Base-by-base conservation (phyloP, 2,113 vertebrate genomes). In the Saguinus midas region DNA sequence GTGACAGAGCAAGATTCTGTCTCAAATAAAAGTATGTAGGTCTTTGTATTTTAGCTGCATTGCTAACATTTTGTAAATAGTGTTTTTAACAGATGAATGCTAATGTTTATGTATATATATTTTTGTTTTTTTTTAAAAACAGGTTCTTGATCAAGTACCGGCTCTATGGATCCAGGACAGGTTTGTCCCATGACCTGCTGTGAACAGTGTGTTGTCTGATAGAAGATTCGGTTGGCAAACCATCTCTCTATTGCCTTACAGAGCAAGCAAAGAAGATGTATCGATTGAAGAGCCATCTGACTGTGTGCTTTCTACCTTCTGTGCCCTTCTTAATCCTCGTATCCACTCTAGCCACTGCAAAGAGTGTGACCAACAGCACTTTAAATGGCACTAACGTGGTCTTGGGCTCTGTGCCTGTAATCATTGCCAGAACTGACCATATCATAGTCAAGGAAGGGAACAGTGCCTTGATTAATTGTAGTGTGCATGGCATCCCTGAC, bases 381-480 rank as follows among this genome's bases (percentile, higher is more conserved):
- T 98, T 97, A 66, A 99, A 98, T 78, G 94, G 58, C 97, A 99
- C 98, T 0, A 97, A 93, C 43, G 8, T 75, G 21, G 97, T 96
- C 32, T 50, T 61, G 0, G 99, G 99, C 55, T 99, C 98, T 1
- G 98, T 99, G 95, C 99, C 99, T 0, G 75, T 98, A 70, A 98
- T 99, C 68, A 98, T 98, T 96, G 98, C 98, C 80, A 99, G 61
- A 96, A 98, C 99, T 3, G 99, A 98, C 97, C 99, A 99, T 97
- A 99, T 99, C 96, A 99, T 99, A 72, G 99, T 99, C 98, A 99
- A 99, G 70, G 99, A 99, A 98, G 99, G 99, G 57, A 99, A 98
- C 94, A 99, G 99, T 95, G 99, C 99, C 95, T 98, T 99, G 98
- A 99, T 99, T 35, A 99, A 99, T 96, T 99, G 99, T 98, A 99